Base-by-base conservation (phyloP, 1,140 invertebrate species). In the Drosophila sturtevanti region DNA sequence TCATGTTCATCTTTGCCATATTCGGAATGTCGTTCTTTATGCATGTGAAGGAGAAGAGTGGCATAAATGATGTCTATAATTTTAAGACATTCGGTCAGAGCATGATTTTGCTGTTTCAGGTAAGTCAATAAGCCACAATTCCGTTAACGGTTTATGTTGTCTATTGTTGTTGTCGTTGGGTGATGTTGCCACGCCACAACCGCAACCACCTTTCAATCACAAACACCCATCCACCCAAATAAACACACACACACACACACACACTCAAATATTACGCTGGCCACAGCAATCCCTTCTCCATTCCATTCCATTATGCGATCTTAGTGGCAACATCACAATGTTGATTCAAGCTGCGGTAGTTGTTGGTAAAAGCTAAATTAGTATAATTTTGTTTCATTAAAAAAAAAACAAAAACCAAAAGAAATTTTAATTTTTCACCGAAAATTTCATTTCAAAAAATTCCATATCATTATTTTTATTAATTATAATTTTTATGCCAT, bases 21-120 rank as follows among this genome's bases (percentile, higher is more conserved):
- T 99, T 99, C 92, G 98, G 98, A 69, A 99, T 99, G 98, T 99
- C 98, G 52, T 99, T 99, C 94, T 99, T 99, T 93, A 99, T 98
- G 97, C 96, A 98, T 93, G 98, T 99, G 62, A 98, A 98, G 92
- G 95, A 97, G 90, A 96, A 97, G 90, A 97, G 96, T 81, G 98
- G 98, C 52, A 94, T 99, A 66, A 98, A 99, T 91, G 97, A 98
- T 92, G 97, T 98, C 58, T 99, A 99, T 94, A 99, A 99, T 93
- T 99, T 99, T 93, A 97, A 98, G 92, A 99, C 98, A n/a, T 99
- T 99, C 92, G 96, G 97, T 82, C 96, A 98, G 93, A 98, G 98
- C 89, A 98, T 99, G 95, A 99, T 99, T 91, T 93, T 99, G 85
- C 95, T 99, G 70, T 99, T 99, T 94, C 97, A 98, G 95, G 96